phyloP scores from a whole-genome alignment of 2,113 vertebrate genomes.

The Thymallus thymallus region DNA sequence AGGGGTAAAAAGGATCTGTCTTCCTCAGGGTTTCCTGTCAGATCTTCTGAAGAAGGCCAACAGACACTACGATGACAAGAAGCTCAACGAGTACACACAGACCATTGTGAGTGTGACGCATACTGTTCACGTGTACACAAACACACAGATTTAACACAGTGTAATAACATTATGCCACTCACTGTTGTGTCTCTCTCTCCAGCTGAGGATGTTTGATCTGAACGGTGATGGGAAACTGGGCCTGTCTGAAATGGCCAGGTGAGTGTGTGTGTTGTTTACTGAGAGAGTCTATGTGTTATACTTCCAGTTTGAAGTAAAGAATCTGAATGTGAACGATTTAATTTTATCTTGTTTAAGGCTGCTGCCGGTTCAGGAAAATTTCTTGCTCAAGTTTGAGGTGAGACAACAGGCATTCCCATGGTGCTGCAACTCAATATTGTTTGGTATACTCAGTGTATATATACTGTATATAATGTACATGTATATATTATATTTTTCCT shows the following conservation, averaged over 20 bases:
- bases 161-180: background rate
- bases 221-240: constrained; percentile 93
- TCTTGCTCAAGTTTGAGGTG: constrained; percentile 92
- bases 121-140: background rate
- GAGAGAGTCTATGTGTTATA: background rate
- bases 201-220: constrained; percentile 93
- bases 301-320: background rate
- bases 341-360: constrained; percentile 73
- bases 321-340: background rate
- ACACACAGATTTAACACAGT: background rate
- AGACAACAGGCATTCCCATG: constrained; percentile 16
- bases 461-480: too few relatives aligned
- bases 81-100: constrained; percentile 92
- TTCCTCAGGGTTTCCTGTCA: constrained; percentile 86
- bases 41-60: constrained; percentile 95
- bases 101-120: constrained; percentile 84
- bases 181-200: constrained; percentile 37
- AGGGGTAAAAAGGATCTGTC: constrained; percentile 6
- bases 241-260: constrained; percentile 96
- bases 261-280: constrained; percentile 29
- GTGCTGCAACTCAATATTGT: too few relatives aligned
- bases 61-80: constrained; percentile 88
- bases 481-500: background rate
- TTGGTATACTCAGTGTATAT: too few relatives aligned
- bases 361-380: constrained; percentile 91